Percentiles rank a stretch among this genome's conserved stretches.
These are phyloP conservation scores for Acromyrmex heyeri DNA, from an alignment of 1,140 invertebrate species.

Conservation along the genomic window DNA sequence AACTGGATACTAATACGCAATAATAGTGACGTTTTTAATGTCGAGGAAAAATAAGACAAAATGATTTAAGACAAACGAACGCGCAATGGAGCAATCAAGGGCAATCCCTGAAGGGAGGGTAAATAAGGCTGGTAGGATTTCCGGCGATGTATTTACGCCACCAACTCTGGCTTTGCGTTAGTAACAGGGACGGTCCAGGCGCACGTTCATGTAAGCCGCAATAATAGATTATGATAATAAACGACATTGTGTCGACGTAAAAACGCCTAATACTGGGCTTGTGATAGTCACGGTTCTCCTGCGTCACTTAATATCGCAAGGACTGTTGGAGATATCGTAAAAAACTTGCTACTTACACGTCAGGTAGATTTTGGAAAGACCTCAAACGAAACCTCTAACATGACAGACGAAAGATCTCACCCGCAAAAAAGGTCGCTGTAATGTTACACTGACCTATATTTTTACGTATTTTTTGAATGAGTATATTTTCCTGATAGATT, in stretches of 20 bases:
- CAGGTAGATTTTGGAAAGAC: conserved; percentile 61
- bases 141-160: conserved; percentile 47
- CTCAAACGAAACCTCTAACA: not conserved
- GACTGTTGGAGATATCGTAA: conserved; percentile 72
- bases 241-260: conserved; percentile 83
- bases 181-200: conserved; percentile 65
- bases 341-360: conserved; percentile 71
- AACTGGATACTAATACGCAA: not conserved
- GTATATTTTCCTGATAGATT: not conserved
- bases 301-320: conserved; percentile 60
- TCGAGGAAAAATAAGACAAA: not conserved
- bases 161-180: conserved; percentile 60
- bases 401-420: not conserved
- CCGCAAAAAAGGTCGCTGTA: too few species aligned
- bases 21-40: conserved; percentile 39
- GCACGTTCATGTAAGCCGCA: conserved; percentile 77
- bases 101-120: conserved; percentile 54
- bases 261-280: conserved; percentile 76
- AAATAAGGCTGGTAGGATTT: conserved; percentile 68
- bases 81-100: conserved; percentile 48
- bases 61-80: conserved; percentile 13
- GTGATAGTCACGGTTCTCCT: conserved; percentile 70
- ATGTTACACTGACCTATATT: too few species aligned
- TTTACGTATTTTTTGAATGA: too few species aligned
- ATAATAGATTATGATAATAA: conserved; percentile 86